A percentile compares a stretch with the other conserved stretches of the same genome.
phyloP scores from a whole-genome alignment of 2,888 invertebrate species.

The Spilosoma lubricipeda region DNA sequence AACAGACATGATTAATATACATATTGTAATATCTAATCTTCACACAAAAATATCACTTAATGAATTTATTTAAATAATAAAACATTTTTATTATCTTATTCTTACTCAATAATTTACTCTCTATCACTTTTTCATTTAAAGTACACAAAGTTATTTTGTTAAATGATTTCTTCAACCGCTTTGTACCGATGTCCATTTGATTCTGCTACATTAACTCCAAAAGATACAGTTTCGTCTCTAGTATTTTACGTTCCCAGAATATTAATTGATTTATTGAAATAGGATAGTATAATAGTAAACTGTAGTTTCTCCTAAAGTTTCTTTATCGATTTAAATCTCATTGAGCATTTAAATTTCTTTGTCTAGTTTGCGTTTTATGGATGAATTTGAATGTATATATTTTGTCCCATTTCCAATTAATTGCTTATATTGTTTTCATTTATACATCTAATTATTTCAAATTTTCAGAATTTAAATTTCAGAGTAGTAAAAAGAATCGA shows the following conservation, averaged over 20 bases:
- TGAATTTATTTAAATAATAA: too few species aligned
- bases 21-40: too few species aligned
- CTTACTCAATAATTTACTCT: slow-evolving; percentile 31
- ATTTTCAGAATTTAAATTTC: too few species aligned
- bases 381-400: neutral
- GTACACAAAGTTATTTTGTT: slow-evolving; percentile 55
- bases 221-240: slow-evolving; percentile 30
- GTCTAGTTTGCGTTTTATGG: neutral
- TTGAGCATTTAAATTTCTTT: neutral
- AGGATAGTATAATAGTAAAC: neutral
- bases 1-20: too few species aligned
- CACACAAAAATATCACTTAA: too few species aligned
- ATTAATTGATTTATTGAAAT: slow-evolving; percentile 31
- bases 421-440: too few species aligned
- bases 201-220: slow-evolving; percentile 53
- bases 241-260: slow-evolving; percentile 21
- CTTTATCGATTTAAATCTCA: neutral
- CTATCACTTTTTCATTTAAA: slow-evolving; percentile 46
- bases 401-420: neutral
- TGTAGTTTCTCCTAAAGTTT: neutral
- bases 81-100: too few species aligned
- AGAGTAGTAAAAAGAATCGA: too few species aligned
- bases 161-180: slow-evolving; percentile 56
- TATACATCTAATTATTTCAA: neutral
- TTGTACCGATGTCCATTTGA: slow-evolving; percentile 40